These are phyloP conservation scores for Terebella lapidaria DNA, from an alignment of 2,888 invertebrate genomes.

Conservation along the genomic window DNA sequence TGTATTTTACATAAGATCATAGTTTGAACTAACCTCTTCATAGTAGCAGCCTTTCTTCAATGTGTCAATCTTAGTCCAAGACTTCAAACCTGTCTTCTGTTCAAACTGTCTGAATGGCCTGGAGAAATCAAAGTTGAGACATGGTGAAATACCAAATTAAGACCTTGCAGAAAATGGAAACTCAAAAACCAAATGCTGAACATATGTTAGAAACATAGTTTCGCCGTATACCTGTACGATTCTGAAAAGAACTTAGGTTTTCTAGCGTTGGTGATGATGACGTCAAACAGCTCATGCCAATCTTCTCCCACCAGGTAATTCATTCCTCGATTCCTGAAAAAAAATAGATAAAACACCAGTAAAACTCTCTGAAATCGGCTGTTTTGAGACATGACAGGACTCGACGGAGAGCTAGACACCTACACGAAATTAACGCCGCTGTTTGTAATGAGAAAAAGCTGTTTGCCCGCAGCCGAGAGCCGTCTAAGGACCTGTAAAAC, in stretches of 20 bases:
- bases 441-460: constrained; percentile 91
- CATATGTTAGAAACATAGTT: no score
- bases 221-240: constrained; percentile 59
- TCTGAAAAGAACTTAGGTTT: constrained; percentile 96
- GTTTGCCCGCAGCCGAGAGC: constrained; percentile 71
- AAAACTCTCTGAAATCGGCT: background rate
- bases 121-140: no score
- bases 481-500: constrained; percentile 71
- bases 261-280: constrained; percentile 82
- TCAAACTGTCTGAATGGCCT: constrained; percentile 85
- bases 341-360: constrained; percentile 12
- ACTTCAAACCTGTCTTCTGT: constrained; percentile 71
- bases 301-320: constrained; percentile 77
- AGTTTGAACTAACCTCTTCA: no score
- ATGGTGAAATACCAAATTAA: no score
- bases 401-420: constrained; percentile 57
- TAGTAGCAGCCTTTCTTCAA: constrained; percentile 86
- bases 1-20: no score
- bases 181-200: no score
- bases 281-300: constrained; percentile 89
- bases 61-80: constrained; percentile 85
- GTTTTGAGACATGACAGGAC: background rate
- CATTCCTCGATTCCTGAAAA: constrained; percentile 82
- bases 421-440: constrained; percentile 86
- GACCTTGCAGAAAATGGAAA: no score